phyloP scores from a whole-genome alignment of 2,113 vertebrate genomes.

The Sinocyclocheilus grahami region DNA sequence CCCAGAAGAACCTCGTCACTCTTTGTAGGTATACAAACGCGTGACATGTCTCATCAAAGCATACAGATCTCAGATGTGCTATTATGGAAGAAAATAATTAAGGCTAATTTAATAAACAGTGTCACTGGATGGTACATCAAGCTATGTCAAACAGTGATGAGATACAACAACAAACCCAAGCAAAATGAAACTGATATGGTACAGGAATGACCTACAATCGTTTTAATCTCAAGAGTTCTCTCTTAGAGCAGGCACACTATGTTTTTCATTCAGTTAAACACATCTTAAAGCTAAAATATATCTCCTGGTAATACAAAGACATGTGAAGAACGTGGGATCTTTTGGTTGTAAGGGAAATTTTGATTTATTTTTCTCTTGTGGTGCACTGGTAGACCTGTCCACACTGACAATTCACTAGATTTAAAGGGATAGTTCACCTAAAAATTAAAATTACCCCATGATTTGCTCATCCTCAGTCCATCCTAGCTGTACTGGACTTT shows the following conservation, averaged over 20 bases:
- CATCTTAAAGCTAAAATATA: constrained; percentile 33
- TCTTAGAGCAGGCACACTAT: constrained; percentile 42
- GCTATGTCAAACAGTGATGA: constrained; percentile 12
- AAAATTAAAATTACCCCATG: too few species aligned
- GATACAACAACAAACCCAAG: constrained; percentile 8
- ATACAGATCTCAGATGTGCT: not conserved
- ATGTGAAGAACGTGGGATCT: not conserved
- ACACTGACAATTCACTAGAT: not conserved
- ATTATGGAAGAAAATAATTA: constrained; percentile 32
- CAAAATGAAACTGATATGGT: not conserved
- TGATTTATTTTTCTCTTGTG: not conserved
- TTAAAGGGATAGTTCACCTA: not conserved
- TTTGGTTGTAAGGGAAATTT: not conserved
- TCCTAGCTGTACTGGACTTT: too few species aligned
- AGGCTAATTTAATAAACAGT: constrained; percentile 22
- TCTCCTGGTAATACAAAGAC: constrained; percentile 12
- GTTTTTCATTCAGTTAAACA: constrained; percentile 31
- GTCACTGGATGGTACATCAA: not conserved
- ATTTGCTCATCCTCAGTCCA: too few species aligned
- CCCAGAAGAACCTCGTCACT: constrained; percentile 13
- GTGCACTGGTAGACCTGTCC: not conserved
- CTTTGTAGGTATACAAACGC: not conserved
- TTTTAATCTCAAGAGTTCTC: constrained; percentile 5
- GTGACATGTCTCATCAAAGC: not conserved
- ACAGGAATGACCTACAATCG: constrained; percentile 21